Evolutionary conservation across 2,797 vertebrate genomes (phyloP).

Genomic region (Arctocebus calabarensis): DNA sequence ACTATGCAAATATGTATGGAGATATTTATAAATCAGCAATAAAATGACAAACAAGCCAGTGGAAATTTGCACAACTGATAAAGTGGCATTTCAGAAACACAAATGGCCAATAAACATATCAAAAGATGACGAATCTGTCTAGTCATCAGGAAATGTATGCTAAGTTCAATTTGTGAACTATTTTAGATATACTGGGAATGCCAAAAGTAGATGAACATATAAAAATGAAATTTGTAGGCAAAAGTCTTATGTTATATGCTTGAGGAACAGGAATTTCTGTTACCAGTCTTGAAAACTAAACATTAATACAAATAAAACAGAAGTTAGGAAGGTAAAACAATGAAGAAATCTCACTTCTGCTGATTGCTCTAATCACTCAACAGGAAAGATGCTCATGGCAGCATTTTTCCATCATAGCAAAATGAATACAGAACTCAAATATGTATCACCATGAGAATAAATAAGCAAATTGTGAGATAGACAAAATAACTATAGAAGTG

Average conservation of each 20-base stretch:
- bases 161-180: neutral
- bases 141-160: neutral
- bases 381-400: neutral
- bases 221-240: no score
- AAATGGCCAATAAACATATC: neutral
- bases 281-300: neutral
- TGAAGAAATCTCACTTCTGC: neutral
- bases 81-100: neutral
- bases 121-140: neutral
- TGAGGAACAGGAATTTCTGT: neutral
- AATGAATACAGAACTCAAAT: neutral
- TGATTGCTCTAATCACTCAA: neutral
- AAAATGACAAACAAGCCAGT: neutral
- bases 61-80: neutral
- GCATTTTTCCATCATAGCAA: neutral
- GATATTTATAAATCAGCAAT: neutral
- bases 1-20: neutral
- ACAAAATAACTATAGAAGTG: neutral
- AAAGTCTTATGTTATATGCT: no score
- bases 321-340: neutral
- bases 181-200: neutral
- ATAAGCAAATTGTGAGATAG: neutral
- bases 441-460: neutral
- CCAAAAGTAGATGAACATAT: neutral
- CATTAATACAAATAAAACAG: neutral